Conservation (phyloP, 1,140 invertebrate genomes). For the Psilanteris sp. region DNA sequence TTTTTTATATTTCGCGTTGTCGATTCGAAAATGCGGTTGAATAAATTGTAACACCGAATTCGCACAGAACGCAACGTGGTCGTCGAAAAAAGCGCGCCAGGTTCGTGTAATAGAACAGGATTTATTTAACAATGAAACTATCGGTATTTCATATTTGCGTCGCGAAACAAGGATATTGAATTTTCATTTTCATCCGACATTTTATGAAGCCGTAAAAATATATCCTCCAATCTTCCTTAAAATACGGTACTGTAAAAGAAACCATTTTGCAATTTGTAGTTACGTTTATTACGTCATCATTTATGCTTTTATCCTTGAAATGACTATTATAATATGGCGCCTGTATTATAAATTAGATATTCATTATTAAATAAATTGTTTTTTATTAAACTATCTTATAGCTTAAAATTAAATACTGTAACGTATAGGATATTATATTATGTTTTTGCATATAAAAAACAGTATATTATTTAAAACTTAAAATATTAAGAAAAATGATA, state of each 20-base stretch:
- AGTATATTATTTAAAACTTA: too few species aligned
- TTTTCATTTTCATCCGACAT: slow-evolving; percentile 32
- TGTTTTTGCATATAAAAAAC: too few species aligned
- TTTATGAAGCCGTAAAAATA: slow-evolving; percentile 41
- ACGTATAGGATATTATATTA: too few species aligned
- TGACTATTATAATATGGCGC: too few species aligned
- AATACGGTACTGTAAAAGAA: slow-evolving; percentile 36
- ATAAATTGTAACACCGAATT: slow-evolving; percentile 34
- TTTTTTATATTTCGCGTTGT: slow-evolving; percentile 36
- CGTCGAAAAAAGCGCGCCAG: neutral
- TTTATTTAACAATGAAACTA: slow-evolving; percentile 40
- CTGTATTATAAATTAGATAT: too few species aligned
- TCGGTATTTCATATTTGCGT: slow-evolving; percentile 27
- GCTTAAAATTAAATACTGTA: too few species aligned
- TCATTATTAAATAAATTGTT: too few species aligned
- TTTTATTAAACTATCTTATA: too few species aligned
- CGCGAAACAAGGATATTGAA: slow-evolving; percentile 39
- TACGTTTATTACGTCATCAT: slow-evolving; percentile 23
- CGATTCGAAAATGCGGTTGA: slow-evolving; percentile 41
- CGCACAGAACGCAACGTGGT: neutral
- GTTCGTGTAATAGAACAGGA: slow-evolving; percentile 25
- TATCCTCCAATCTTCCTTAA: slow-evolving; percentile 22
- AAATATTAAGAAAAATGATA: too few species aligned
- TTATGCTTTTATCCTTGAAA: slow-evolving; percentile 7
- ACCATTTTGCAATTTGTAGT: slow-evolving; percentile 23